phyloP scores from a whole-genome alignment of 64 coral and sea anemone species.

The Dendrophyllia cribrosa region DNA sequence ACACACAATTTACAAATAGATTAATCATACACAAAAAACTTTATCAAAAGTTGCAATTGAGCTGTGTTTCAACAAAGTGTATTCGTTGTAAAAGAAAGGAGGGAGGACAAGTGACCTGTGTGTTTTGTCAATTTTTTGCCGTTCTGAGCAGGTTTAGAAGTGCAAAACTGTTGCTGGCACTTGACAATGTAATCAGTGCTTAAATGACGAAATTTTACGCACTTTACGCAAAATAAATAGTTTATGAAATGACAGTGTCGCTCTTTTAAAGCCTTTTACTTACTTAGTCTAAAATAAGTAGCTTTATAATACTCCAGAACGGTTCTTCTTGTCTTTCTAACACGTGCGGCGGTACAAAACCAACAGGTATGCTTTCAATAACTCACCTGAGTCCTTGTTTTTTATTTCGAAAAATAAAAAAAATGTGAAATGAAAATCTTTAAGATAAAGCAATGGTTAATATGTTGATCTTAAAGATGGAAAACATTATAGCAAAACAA shows the following conservation, averaged over 20 bases:
- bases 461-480: not conserved
- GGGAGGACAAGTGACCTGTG: not conserved
- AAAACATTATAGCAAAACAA: not conserved
- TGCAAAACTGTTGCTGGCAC: not conserved
- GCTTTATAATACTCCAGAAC: not conserved
- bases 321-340: not conserved
- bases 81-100: not conserved
- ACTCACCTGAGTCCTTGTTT: not conserved
- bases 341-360: not conserved
- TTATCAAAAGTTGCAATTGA: conserved; percentile 11
- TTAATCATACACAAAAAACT: not conserved
- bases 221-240: conserved; percentile 21
- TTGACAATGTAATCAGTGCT: conserved; percentile 20
- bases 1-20: not conserved
- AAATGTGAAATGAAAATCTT: not conserved
- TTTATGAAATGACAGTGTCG: conserved; percentile 24
- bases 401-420: too few relatives aligned
- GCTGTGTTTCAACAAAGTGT: not conserved
- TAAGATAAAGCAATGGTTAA: not conserved
- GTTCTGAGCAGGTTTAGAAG: not conserved
- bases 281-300: not conserved
- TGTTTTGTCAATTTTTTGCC: not conserved
- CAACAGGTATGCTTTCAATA: not conserved
- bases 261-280: conserved; percentile 24
- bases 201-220: conserved; percentile 13